Evolutionary conservation across 2,888 invertebrate species (phyloP).

Genomic region (Chloroclystis v-ata): DNA sequence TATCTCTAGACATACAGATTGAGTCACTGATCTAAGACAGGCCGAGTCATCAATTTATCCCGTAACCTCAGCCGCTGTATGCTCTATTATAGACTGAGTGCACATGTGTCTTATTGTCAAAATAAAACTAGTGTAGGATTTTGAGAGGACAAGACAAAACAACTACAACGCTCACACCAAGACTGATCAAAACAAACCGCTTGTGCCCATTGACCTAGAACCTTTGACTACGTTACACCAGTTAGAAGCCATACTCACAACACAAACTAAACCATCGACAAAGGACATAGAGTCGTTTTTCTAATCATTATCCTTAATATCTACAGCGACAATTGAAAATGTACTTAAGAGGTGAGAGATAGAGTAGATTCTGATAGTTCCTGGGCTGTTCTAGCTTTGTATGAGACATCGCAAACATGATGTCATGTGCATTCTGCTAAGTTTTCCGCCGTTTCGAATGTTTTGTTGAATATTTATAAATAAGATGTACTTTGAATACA

Average conservation of each 20-base stretch:
- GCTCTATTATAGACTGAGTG: too few species aligned
- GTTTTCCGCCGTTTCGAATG: slow-evolving; percentile 28
- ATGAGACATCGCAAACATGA: slow-evolving; percentile 50
- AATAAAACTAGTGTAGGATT: too few species aligned
- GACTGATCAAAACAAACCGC: slow-evolving; percentile 36
- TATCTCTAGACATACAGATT: too few species aligned
- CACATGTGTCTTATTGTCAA: too few species aligned
- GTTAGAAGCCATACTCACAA: slow-evolving; percentile 17
- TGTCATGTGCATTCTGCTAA: slow-evolving; percentile 54
- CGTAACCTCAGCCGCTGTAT: too few species aligned
- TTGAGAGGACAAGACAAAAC: too few species aligned
- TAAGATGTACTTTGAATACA: neutral
- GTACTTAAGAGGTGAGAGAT: slow-evolving; percentile 4
- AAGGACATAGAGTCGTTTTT: slow-evolving; percentile 3
- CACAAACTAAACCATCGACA: slow-evolving; percentile 7
- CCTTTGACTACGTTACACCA: slow-evolving; percentile 33
- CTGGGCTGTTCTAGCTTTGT: slow-evolving; percentile 22
- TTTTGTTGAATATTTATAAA: slow-evolving; percentile 11
- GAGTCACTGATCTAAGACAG: too few species aligned
- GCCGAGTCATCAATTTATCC: too few species aligned
- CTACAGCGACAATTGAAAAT: slow-evolving; percentile 2
- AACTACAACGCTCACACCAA: slow-evolving; percentile 25
- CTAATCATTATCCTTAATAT: slow-evolving; percentile 6
- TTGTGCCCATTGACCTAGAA: slow-evolving; percentile 60
- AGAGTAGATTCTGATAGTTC: slow-evolving; percentile 10